Evolutionary conservation across 2,797 vertebrate species (phyloP).

Genomic region (Acropternis orthonyx): DNA sequence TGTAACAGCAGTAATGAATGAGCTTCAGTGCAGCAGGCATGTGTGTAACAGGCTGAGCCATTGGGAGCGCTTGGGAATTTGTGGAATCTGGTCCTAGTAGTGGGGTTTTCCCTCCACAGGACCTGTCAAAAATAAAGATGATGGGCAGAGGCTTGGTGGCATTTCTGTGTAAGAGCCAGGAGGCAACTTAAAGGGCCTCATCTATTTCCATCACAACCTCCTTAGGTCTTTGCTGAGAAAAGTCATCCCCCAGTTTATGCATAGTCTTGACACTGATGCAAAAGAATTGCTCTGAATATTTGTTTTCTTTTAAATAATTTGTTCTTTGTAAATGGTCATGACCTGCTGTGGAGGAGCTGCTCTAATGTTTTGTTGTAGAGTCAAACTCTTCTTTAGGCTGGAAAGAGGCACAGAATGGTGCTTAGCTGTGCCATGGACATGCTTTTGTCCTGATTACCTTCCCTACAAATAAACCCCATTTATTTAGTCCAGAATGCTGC

Average conservation of each 20-base stretch:
- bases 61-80: neutral
- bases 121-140: neutral
- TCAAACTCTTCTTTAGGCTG: neutral
- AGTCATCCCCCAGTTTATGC: neutral
- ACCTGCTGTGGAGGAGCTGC: neutral
- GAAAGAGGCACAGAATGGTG: neutral
- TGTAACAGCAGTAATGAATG: neutral
- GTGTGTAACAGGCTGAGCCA: neutral
- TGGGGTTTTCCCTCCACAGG: neutral
- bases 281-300: neutral
- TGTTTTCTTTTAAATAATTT: neutral
- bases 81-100: neutral
- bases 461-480: neutral
- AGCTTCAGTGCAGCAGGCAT: neutral
- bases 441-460: neutral
- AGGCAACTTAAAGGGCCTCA: neutral
- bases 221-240: neutral
- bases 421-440: neutral
- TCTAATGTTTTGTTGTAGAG: neutral
- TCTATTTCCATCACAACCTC: neutral
- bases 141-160: neutral
- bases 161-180: neutral
- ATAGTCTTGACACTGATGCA: neutral
- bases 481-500: neutral
- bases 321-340: neutral